Evolutionary conservation across 2,888 invertebrate genomes (phyloP).

Genomic region (Prenolepis imparis): DNA sequence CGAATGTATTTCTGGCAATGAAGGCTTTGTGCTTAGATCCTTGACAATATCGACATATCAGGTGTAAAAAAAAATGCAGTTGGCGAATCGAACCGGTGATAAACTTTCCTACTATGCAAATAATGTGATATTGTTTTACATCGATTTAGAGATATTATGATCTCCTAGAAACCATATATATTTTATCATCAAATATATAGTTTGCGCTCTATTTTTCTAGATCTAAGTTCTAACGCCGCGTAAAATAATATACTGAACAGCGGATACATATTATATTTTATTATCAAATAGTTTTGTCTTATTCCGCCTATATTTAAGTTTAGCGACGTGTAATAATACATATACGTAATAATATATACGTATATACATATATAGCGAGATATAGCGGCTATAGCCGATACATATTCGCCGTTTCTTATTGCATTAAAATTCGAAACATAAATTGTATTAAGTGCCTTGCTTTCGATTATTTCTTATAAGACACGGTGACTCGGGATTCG

Average conservation of each 20-base stretch:
- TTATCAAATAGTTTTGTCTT: conserved; percentile 10
- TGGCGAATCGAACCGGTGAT: conserved; percentile 36
- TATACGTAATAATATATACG: background rate
- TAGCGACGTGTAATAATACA: background rate
- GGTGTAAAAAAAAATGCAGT: conserved; percentile 12
- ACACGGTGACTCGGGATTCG: background rate
- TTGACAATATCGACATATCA: conserved; percentile 53
- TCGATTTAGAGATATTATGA: conserved; percentile 38
- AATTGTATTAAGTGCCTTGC: conserved; percentile 67
- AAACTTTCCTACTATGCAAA: conserved; percentile 50
- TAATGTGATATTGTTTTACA: conserved; percentile 48
- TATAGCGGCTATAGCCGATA: conserved; percentile 2
- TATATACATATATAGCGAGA: background rate
- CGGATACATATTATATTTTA: conserved; percentile 25
- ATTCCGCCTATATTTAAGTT: conserved; percentile 11
- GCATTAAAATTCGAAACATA: conserved; percentile 5
- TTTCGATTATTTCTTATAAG: conserved; percentile 41
- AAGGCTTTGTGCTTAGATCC: conserved; percentile 47
- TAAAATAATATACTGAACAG: conserved; percentile 2
- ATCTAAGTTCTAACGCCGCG: conserved; percentile 27
- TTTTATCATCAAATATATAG: conserved; percentile 40
- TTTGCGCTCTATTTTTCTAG: conserved; percentile 50
- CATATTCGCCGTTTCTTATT: background rate
- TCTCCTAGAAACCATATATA: conserved; percentile 36
- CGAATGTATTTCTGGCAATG: conserved; percentile 32